A percentile compares a stretch with the other conserved stretches of the same genome.
These are phyloP conservation scores for Steinernema hermaphroditum DNA, from an alignment of 2,888 invertebrate species.

Conservation along the genomic window DNA sequence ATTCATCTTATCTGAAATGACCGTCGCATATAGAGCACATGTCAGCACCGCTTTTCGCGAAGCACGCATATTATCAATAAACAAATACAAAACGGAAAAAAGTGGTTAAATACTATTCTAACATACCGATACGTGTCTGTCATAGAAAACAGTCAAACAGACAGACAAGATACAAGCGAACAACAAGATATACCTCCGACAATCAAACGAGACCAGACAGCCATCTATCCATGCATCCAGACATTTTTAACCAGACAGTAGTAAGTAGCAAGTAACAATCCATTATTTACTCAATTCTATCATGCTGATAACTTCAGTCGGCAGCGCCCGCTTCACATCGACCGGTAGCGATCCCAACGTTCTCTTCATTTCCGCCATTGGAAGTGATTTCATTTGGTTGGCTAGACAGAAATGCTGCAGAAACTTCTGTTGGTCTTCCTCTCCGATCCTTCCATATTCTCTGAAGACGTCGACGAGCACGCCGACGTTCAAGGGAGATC, in stretches of 20 bases:
- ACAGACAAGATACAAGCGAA: neutral
- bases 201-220: neutral
- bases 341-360: neutral
- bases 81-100: neutral
- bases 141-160: neutral
- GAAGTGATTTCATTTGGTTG: neutral
- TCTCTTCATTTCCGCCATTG: neutral
- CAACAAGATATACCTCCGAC: neutral
- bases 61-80: no score
- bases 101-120: neutral
- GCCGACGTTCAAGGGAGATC: neutral
- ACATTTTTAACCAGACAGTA: neutral
- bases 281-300: neutral
- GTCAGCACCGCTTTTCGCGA: no score
- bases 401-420: neutral
- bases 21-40: no score
- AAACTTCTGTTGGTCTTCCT: neutral
- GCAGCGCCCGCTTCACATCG: neutral
- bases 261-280: neutral
- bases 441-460: neutral
- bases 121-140: neutral
- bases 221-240: neutral
- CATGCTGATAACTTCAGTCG: neutral
- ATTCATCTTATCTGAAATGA: neutral
- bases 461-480: neutral